These are phyloP conservation scores for Chlorops oryzae DNA, from an alignment of 1,140 invertebrate genomes.

Conservation along the genomic window DNA sequence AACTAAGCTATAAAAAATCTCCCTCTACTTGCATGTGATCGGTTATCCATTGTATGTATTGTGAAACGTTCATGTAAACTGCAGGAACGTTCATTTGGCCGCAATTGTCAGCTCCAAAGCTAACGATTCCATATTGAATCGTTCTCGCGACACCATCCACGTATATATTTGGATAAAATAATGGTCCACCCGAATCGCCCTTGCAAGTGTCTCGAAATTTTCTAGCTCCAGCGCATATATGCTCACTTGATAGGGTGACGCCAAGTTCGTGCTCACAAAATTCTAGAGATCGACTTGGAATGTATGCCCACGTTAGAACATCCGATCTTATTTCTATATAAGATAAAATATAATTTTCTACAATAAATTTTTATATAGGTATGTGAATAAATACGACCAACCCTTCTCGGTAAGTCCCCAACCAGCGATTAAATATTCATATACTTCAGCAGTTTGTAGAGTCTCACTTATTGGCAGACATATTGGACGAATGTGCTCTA, in stretches of 20 bases:
- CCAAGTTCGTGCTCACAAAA: conserved; percentile 21
- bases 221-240: conserved; percentile 34
- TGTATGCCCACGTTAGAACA: conserved; percentile 30
- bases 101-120: conserved; percentile 51
- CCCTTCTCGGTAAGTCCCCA: conserved; percentile 58
- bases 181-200: conserved; percentile 51
- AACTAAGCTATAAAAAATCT: no score
- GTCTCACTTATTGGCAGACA: conserved; percentile 57
- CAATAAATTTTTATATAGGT: no score
- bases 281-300: conserved; percentile 20
- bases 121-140: conserved; percentile 50
- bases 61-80: conserved; percentile 45
- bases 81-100: conserved; percentile 44
- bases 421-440: conserved; percentile 55
- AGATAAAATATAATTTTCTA: conserved; percentile 9
- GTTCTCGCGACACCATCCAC: conserved; percentile 22
- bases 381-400: conserved; percentile 35
- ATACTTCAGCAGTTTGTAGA: conserved; percentile 31
- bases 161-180: conserved; percentile 27
- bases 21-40: conserved; percentile 33
- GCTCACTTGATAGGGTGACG: conserved; percentile 10
- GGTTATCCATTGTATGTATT: conserved; percentile 49
- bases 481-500: conserved; percentile 60
- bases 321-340: conserved; percentile 34
- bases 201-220: conserved; percentile 54